Conservation (phyloP, 2,113 vertebrate species). For the Marmota flaviventris region DNA sequence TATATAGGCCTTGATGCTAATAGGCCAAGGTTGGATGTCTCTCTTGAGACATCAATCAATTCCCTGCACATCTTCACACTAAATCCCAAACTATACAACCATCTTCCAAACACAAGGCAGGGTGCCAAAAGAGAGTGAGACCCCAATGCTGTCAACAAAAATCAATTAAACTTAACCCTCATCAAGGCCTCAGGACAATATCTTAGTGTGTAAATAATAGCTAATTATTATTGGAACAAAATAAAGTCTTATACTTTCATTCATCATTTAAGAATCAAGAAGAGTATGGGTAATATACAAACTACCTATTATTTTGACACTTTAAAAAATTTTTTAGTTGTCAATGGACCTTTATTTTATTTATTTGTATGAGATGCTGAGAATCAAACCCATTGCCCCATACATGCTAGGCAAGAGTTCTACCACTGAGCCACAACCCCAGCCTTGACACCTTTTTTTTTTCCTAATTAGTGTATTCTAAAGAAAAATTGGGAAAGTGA, state of each 20-base stretch:
- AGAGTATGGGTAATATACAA: background rate
- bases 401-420: no score
- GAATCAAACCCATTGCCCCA: no score
- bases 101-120: background rate
- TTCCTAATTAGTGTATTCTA: background rate
- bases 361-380: no score
- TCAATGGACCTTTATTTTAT: no score
- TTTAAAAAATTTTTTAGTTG: background rate
- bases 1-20: background rate
- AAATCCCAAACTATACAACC: background rate
- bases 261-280: constrained; percentile 43
- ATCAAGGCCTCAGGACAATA: background rate
- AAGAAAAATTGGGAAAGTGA: background rate
- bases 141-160: background rate
- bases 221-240: constrained; percentile 45
- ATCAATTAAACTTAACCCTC: constrained; percentile 39
- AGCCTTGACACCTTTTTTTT: no score
- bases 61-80: background rate
- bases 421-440: no score
- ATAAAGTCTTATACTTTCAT: constrained; percentile 13
- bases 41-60: background rate
- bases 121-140: background rate
- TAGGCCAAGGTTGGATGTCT: background rate
- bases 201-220: constrained; percentile 33
- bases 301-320: background rate